Evolutionary conservation across 1,140 invertebrate genomes (phyloP).

Genomic region (Meloidogyne floridensis): DNA sequence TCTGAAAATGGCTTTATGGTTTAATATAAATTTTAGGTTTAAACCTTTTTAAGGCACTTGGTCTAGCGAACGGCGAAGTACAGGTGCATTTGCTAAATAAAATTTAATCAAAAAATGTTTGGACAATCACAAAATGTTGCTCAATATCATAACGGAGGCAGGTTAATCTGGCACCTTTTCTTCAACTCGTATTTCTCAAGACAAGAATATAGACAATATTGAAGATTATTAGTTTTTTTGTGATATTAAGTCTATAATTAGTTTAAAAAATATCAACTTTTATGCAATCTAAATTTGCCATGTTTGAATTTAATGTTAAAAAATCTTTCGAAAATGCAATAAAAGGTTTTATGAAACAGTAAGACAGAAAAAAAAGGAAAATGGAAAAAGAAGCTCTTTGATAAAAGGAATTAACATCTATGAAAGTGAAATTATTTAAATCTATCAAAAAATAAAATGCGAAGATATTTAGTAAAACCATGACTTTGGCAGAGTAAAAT

Average conservation of each 20-base stretch:
- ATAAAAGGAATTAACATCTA: neutral
- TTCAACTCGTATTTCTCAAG: too few species aligned
- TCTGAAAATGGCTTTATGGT: neutral
- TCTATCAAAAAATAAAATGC: neutral
- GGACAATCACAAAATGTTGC: too few species aligned
- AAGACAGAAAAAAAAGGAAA: neutral
- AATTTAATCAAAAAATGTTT: neutral
- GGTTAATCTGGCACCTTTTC: too few species aligned
- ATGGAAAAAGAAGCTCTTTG: neutral
- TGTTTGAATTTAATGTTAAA: neutral
- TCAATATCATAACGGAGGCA: too few species aligned
- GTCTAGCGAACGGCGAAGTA: neutral
- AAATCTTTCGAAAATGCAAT: neutral
- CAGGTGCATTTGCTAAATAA: neutral
- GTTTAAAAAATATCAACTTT: neutral
- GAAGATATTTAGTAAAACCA: neutral
- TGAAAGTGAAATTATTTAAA: neutral
- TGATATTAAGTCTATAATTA: too few species aligned
- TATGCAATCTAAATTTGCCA: neutral
- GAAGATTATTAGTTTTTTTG: too few species aligned
- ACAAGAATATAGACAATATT: too few species aligned
- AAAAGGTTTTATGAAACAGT: neutral
- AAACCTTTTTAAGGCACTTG: neutral
- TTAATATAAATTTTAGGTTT: neutral
- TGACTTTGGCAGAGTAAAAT: conserved; percentile 3